Evolutionary conservation across 2,113 vertebrate species (phyloP), one percentile per base, ranked within the genome.

Genomic region (Amblyopsis rosae): DNA sequence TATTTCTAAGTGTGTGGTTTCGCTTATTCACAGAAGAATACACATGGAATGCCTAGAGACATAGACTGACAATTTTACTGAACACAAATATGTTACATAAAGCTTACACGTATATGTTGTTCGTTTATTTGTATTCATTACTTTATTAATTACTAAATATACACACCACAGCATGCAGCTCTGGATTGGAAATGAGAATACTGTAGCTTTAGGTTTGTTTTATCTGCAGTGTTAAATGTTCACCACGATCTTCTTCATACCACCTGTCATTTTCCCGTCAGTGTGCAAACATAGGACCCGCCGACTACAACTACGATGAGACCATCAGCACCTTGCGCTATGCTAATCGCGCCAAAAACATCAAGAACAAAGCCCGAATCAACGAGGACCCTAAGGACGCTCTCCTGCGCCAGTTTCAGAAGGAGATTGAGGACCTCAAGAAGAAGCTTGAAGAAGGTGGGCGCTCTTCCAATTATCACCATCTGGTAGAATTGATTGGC

Each of bases 321-420:
- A 99, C 98, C 57, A 99, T 99, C 85, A 99, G 98, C 82, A 98
- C 97, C 0, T 90, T 99, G 55, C 94, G 98, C 65, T 99, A 99
- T n/a, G 98, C 98, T 45, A 99, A 99, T 62, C 90, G 98, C 78
- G 98, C 98, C 79, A 99, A 99, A 89, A 99, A 99, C 87, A 99
- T 99, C 74, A 99, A 99, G 90, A 99, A 99, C 88, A 99, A 99
- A 90, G 98, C 98, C 74, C 94, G 97, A 87, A 99, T 99, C 79
- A 99, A 99, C 4, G 98, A 99, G 73, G 98, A 99, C 78, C 98
- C 98, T 53, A 99, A 99, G 77, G 98, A 99, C 70, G 97, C 98
- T n/a, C 79, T 98, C 11, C 88, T 99, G 12, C 95, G 97, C 7
- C 95, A 99, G 76, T 99, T 98, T 88, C 98, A 99, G 77, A 98